Evolutionary conservation across 2,797 vertebrate species (phyloP), one percentile per base, ranked within the genome.

Genomic region (Bucorvus abyssinicus): DNA sequence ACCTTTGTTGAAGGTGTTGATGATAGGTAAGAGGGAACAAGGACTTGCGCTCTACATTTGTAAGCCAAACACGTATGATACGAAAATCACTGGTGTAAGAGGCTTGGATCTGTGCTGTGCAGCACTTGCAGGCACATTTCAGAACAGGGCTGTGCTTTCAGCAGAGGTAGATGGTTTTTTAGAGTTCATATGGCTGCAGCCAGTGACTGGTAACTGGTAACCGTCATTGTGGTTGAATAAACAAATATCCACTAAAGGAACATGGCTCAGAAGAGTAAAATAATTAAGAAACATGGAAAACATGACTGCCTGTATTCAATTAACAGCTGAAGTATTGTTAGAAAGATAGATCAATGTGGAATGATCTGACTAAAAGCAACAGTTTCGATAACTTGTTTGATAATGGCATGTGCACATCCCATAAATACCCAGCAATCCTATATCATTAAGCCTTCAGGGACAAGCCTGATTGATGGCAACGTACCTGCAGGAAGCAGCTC

Each of bases 201-300:
- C 69, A 77, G 82, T 96, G 94, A 96, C 61, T 71, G 38, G 38
- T 40, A 40, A 40, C 38, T 40, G 38, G 64, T 94, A 82, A 91
- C 86, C 84, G 94, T 90, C 77, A 84, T 23, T 96, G 95, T 56
- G 91, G 94, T 88, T 95, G 94, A 95, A 97, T 93, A 97, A 97
- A 97, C 93, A 97, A 96, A 97, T 94, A 96, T 65, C 68, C 79
- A 63, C 90, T 94, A 85, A 93, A 94, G 82, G 69, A 96, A 90
- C 90, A 29, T 90, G 80, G 71, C 91, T 97, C 78, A 84, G 89
- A 91, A 96, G 94, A 96, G 84, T 92, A 97, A 97, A 97, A 93
- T 95, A 97, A 96, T 96, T 96, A 96, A 94, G 81, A 93, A 97
- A 97, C 92, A 78, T 89, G 61, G 82, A 94, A 96, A 96, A 96